Conservation (phyloP, 2,888 invertebrate species). For the Caenorhabditis imperialis region DNA sequence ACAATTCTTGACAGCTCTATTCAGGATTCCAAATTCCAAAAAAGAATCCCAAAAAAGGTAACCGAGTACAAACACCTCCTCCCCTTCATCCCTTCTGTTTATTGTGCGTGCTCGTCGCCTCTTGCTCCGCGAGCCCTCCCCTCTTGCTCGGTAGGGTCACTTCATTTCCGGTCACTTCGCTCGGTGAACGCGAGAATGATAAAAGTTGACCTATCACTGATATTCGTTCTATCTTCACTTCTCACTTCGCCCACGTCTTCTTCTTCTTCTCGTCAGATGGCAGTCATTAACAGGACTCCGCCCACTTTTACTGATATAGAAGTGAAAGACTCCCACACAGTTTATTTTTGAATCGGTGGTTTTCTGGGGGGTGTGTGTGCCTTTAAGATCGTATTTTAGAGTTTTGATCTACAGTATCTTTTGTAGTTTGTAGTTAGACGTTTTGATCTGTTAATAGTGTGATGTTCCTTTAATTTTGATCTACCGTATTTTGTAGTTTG, state of each 20-base stretch:
- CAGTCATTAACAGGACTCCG: neutral
- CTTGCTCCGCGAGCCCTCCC: neutral
- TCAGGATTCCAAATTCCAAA: neutral
- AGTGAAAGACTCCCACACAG: no score
- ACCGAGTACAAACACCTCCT: constrained; percentile 1
- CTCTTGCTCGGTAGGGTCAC: neutral
- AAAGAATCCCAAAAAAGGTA: neutral
- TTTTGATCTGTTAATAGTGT: no score
- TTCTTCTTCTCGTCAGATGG: no score
- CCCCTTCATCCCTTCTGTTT: constrained; percentile 19
- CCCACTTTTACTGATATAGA: constrained; percentile 1
- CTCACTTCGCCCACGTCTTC: neutral
- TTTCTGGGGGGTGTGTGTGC: no score
- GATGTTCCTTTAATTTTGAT: no score
- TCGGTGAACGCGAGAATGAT: neutral
- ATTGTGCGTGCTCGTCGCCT: constrained; percentile 43
- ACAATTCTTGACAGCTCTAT: no score
- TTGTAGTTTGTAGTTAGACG: no score
- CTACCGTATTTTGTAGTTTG: no score
- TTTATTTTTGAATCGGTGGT: no score
- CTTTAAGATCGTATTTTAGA: no score
- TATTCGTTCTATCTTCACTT: constrained; percentile 27
- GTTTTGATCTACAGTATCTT: no score
- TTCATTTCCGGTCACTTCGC: neutral
- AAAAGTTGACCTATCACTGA: constrained; percentile 52